Conservation (phyloP, 2,888 invertebrate genomes). For the Chorisops tibialis region DNA sequence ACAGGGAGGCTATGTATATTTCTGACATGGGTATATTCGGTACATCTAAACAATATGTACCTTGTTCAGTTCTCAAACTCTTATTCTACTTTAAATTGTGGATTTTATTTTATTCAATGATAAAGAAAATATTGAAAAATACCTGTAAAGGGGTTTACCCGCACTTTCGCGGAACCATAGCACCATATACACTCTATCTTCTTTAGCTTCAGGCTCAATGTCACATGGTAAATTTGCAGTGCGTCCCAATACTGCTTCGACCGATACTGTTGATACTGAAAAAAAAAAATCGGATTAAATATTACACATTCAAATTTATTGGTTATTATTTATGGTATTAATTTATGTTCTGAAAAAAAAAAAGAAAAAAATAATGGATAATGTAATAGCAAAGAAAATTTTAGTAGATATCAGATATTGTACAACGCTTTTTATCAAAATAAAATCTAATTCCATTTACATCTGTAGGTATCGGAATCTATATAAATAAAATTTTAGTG, state of each 20-base stretch:
- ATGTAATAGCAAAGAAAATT: too few relatives aligned
- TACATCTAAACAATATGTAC: too few relatives aligned
- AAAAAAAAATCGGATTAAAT: conserved; percentile 36
- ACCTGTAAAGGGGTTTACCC: conserved; percentile 89
- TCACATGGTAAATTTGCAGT: conserved; percentile 85
- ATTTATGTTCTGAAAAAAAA: too few relatives aligned
- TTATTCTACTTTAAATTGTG: neutral
- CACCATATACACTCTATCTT: conserved; percentile 88
- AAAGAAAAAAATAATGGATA: too few relatives aligned
- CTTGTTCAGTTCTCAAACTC: neutral
- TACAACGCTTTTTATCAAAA: too few relatives aligned
- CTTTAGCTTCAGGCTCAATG: conserved; percentile 77
- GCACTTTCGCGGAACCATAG: conserved; percentile 86
- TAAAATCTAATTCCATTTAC: too few relatives aligned
- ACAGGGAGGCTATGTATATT: neutral
- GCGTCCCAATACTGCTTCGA: conserved; percentile 80
- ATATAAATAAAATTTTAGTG: too few relatives aligned
- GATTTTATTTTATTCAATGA: neutral
- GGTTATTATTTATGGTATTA: too few relatives aligned
- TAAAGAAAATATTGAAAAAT: neutral
- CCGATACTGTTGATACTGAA: conserved; percentile 66
- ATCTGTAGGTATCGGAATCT: too few relatives aligned
- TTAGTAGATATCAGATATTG: too few relatives aligned
- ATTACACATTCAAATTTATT: conserved; percentile 7
- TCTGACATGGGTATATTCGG: conserved; percentile 5